Evolutionary conservation across 2,797 vertebrate species (phyloP).

Genomic region (Enteromius trimaculatus): DNA sequence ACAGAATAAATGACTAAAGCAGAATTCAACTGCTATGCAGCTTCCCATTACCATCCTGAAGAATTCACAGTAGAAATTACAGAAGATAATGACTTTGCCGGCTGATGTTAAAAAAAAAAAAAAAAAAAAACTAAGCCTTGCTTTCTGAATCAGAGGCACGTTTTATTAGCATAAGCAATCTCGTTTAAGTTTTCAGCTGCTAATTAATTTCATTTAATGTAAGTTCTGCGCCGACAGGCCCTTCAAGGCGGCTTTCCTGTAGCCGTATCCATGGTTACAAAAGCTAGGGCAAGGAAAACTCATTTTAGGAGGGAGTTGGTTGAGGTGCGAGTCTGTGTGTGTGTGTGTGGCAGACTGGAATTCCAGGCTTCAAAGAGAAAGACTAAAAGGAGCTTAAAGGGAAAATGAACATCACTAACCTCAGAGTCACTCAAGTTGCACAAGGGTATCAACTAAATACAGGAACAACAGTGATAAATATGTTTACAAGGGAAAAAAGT

Average conservation of each 20-base stretch:
- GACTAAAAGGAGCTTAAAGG: constrained; percentile 14
- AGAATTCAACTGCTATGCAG: background rate
- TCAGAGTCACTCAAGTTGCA: background rate
- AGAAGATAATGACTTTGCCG: constrained; percentile 4
- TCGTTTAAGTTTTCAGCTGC: constrained; percentile 28
- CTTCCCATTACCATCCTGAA: background rate
- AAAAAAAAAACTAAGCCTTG: background rate
- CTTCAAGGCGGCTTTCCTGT: constrained; percentile 20
- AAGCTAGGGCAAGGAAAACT: constrained; percentile 26
- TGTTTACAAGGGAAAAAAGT: background rate
- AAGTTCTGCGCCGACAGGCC: constrained; percentile 12
- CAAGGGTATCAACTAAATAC: background rate
- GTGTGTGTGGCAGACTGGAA: constrained; percentile 26
- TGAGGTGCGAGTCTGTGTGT: constrained; percentile 21
- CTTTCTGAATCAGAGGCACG: background rate
- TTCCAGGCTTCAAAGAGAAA: constrained; percentile 35
- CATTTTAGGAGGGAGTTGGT: constrained; percentile 28
- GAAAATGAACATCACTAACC: constrained; percentile 22
- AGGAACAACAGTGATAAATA: background rate
- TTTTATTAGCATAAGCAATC: constrained; percentile 36
- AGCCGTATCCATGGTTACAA: constrained; percentile 41
- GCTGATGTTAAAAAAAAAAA: background rate
- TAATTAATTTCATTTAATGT: constrained; percentile 42
- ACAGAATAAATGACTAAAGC: background rate
- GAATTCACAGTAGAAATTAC: background rate